Percentiles rank a stretch among this genome's conserved stretches.
phyloP scores from a whole-genome alignment of 1,140 invertebrate species.

The Macrocentrus cingulum region DNA sequence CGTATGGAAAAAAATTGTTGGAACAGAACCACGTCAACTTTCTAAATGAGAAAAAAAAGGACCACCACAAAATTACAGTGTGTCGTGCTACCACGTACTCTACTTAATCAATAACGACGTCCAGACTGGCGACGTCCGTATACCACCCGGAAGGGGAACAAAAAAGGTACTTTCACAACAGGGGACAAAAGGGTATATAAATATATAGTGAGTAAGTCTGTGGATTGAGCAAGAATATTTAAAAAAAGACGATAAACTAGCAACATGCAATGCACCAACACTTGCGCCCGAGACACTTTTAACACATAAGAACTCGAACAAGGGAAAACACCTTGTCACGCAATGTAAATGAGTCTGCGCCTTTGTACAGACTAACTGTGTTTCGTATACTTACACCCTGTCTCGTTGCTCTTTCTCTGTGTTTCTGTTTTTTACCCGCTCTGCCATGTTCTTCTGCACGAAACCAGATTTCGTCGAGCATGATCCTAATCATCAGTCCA shows the following conservation, averaged over 20 bases:
- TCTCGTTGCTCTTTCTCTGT: slow-evolving; percentile 5
- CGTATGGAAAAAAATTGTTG: not conserved
- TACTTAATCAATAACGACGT: slow-evolving; percentile 29
- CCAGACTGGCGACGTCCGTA: slow-evolving; percentile 18
- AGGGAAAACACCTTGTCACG: slow-evolving; percentile 29
- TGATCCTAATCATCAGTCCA: too few species aligned
- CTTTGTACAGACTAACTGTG: not conserved
- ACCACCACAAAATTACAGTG: slow-evolving; percentile 23
- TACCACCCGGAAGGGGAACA: too few species aligned
- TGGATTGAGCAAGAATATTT: not conserved
- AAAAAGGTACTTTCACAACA: slow-evolving; percentile 10
- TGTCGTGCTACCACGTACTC: slow-evolving; percentile 21
- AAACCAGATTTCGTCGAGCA: too few species aligned
- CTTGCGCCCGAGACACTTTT: slow-evolving; percentile 5
- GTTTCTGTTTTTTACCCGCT: not conserved
- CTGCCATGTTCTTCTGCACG: too few species aligned
- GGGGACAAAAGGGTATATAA: slow-evolving; percentile 3
- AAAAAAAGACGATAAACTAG: slow-evolving; percentile 5
- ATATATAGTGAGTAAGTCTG: not conserved
- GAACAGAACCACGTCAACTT: too few species aligned
- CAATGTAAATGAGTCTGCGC: slow-evolving; percentile 29
- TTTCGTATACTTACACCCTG: not conserved
- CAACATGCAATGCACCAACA: slow-evolving; percentile 27
- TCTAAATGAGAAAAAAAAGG: not conserved
- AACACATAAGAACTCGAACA: slow-evolving; percentile 17